These are phyloP conservation scores for Chrysodeixis includens DNA, from an alignment of 2,888 invertebrate species.

Conservation along the genomic window DNA sequence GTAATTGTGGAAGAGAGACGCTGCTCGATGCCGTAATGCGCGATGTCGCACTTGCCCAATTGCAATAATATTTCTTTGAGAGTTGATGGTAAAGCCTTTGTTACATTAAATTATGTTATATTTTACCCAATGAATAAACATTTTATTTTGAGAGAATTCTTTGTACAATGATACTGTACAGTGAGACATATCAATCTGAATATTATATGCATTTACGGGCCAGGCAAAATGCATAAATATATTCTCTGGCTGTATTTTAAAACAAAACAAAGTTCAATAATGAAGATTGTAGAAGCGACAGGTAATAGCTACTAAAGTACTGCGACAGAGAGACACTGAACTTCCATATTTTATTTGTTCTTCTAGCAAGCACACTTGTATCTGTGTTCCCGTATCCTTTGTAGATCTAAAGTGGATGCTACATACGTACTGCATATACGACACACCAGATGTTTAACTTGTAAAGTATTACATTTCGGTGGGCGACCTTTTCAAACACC, in stretches of 20 bases:
- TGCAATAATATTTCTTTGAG: no score
- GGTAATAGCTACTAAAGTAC: neutral
- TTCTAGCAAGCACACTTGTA: constrained; percentile 33
- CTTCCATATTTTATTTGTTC: constrained; percentile 15
- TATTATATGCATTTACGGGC: no score
- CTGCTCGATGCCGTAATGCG: no score
- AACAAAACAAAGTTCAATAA: neutral
- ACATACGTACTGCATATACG: constrained; percentile 47
- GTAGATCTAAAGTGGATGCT: constrained; percentile 57
- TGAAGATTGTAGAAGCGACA: neutral
- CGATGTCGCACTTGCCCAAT: no score
- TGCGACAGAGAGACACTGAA: neutral
- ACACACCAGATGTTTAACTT: constrained; percentile 57
- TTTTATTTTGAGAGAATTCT: no score
- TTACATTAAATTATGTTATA: no score
- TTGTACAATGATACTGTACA: no score
- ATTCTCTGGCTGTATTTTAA: neutral
- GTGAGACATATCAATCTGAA: no score
- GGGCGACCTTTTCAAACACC: constrained; percentile 53
- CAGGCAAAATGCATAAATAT: no score
- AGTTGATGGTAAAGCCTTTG: no score
- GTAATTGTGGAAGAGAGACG: no score
- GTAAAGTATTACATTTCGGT: constrained; percentile 54
- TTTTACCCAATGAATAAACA: no score
- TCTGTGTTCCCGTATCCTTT: constrained; percentile 51